Base-by-base conservation (phyloP, 1,140 invertebrate genomes). In the Arion vulgaris region DNA sequence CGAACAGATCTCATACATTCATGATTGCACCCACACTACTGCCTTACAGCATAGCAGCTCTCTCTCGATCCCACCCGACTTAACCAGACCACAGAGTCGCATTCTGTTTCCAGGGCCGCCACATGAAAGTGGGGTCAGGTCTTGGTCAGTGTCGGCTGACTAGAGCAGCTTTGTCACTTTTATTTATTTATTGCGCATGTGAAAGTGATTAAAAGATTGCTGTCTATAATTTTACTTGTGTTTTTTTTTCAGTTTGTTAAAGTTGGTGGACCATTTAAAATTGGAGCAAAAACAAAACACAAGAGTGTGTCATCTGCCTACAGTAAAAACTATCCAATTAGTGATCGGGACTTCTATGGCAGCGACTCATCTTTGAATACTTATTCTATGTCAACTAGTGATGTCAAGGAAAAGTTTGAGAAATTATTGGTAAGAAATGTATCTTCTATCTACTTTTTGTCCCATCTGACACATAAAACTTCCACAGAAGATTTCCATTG, bases 401-500 rank as follows among this genome's bases (percentile, higher is more conserved):
- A 95, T 85, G 94, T 97, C 68, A 95, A 96, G 87, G 93, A 94
- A 49, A 94, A 94, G 83, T 97, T 97, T 90, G 95, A 97, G 90
- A 94, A 96, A 88, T 95, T 97, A 94, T 92, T 97, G 93, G 96
- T 95, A 90, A 92, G 92, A 87, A 72, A 73, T 71, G 75, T 32
- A 57, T n/a, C n/a, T n/a, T n/a, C n/a, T n/a, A 49, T 49, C 9
- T 19, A 49, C 9, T 11, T 5, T 57, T 57, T 5, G 9, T 57
- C 2, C 19, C 53, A 57, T n/a, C 53, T 15, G 9, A 9, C 9
- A n/a, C n/a, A n/a, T n/a, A n/a, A n/a, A n/a, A n/a, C n/a, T n/a
- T n/a, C n/a, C n/a, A n/a, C n/a, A n/a, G n/a, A n/a, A n/a, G n/a
- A n/a, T n/a, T n/a, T n/a, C n/a, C n/a, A n/a, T n/a, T n/a, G n/a